Evolutionary conservation across 2,888 invertebrate genomes (phyloP), one percentile per base, ranked within the genome.

Genomic region (Tipula vernalis): DNA sequence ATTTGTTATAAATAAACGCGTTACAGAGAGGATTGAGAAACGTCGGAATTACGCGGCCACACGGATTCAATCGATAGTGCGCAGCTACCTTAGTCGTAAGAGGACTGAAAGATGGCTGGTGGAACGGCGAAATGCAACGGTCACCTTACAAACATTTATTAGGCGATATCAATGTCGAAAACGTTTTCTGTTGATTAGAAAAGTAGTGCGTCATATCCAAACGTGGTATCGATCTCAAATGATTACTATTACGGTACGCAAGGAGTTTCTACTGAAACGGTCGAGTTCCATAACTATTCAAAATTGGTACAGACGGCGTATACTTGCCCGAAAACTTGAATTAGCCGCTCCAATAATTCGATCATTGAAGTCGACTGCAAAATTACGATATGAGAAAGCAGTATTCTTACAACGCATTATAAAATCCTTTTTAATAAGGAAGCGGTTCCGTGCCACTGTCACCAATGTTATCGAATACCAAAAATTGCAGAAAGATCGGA

Each of bases 41-140:
- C 91, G 90, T 28, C 92, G 91, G 86, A 91, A 93, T 87, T 89
- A 90, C 4, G 94, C 95, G 0, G 95, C 94, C 0, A 91, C 90
- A 13, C 90, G 91, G 15, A 94, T 96, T 87, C 95, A 95, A 89
- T 88, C 91, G 0, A 86, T 87, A 0, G 91, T 89, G 87, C 90
- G 91, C 0, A 91, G 90, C 0, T 89, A 90, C 87, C 89, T 89
- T 57, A 88, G 89, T 15, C 89, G 91, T 4, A 90, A 89, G 84
- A 89, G 88, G 86, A 89, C 87, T 1, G 87, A 88, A 87, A 85
- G 89, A 36, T 90, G 89, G 71, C 91, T 90, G 89, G 89, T 90
- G 88, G 89, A 90, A 88, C 89, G 91, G 28, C 91, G 90, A 36
- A 87, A 88, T 41, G 91, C 91, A 0, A 91, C 89, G 2, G 89